A percentile compares a stretch with the other conserved stretches of the same genome.
phyloP scores from a whole-genome alignment of 2,797 vertebrate genomes.

The Setipinna tenuifilis region DNA sequence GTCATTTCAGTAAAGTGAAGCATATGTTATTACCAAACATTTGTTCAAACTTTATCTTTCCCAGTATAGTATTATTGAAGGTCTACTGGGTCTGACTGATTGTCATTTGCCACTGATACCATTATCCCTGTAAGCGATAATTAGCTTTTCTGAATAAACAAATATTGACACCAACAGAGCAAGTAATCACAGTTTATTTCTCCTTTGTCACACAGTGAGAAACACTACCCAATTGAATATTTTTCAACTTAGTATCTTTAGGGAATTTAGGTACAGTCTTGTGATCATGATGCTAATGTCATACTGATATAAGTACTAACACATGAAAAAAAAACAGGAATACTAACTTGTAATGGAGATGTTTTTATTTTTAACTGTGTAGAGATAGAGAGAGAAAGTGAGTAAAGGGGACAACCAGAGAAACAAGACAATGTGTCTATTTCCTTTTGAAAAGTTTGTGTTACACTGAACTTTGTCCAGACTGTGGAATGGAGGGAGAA shows the following conservation, averaged over 20 bases:
- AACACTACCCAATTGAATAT: neutral
- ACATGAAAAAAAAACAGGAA: neutral
- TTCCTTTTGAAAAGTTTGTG: constrained; percentile 63
- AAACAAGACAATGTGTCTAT: constrained; percentile 25
- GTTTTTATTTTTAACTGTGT: neutral
- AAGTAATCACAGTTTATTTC: neutral
- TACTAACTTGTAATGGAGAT: neutral
- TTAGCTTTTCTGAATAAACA: neutral
- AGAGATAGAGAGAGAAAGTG: neutral
- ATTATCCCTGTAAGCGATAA: neutral
- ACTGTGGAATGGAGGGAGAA: constrained; percentile 67
- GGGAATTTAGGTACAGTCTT: neutral
- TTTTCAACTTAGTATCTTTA: neutral
- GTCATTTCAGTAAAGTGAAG: no score
- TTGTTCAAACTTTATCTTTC: no score
- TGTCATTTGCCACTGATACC: neutral
- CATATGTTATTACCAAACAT: no score
- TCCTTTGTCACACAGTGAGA: neutral
- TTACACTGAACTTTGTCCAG: constrained; percentile 73
- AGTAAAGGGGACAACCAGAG: neutral
- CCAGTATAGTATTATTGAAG: neutral
- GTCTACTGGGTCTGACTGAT: no score
- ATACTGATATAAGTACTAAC: neutral
- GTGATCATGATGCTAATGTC: neutral
- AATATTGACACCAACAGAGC: neutral